Base-by-base conservation (phyloP, 2,113 vertebrate species). In the Chaenocephalus aceratus region DNA sequence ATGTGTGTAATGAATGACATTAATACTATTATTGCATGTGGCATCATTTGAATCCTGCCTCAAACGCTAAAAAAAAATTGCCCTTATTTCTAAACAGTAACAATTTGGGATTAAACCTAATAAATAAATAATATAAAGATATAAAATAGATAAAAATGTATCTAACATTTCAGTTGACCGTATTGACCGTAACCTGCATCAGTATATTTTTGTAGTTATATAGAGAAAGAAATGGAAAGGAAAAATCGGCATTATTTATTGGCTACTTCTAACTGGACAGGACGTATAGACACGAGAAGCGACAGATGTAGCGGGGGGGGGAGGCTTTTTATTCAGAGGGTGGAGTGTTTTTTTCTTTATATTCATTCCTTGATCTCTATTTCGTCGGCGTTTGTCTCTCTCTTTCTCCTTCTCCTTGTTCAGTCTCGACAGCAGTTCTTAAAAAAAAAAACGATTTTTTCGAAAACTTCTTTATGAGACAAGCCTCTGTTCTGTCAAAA, bases 391-490 rank as follows among this genome's bases (percentile, higher is more conserved):
- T 78, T 83, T 48, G 12, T 80, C 60, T 81, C 52, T 75, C 51
- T 85, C 62, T 30, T 18, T 34, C 61, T 65, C 69, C 44, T 36
- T 73, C 75, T 60, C 77, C 75, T 86, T 86, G 72, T 88, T 88
- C 86, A 79, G 8, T 67, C 73, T 78, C 77, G 86, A 93, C 88
- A 87, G 83, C 63, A 53, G 79, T 76, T 89, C 76, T 75, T 91
- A n/a, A 64, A 79, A 89, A 79, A 75, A 80, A 64, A 85, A 89
- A 78, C 11, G 30, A 79, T 81, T 85, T 79, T 79, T 72, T 75
- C 64, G 72, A 89, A 89, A 89, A 89, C 75, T 89, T 90, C 82
- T 87, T 90, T 72, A 87, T 87, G 75, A 91, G 90, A 84, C 80
- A 69, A 88, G 79, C 75, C 84, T 90, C 83, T 90, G 75, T 88